Conservation (phyloP, 1,140 invertebrate species). For the Choristoneura fumiferana region DNA sequence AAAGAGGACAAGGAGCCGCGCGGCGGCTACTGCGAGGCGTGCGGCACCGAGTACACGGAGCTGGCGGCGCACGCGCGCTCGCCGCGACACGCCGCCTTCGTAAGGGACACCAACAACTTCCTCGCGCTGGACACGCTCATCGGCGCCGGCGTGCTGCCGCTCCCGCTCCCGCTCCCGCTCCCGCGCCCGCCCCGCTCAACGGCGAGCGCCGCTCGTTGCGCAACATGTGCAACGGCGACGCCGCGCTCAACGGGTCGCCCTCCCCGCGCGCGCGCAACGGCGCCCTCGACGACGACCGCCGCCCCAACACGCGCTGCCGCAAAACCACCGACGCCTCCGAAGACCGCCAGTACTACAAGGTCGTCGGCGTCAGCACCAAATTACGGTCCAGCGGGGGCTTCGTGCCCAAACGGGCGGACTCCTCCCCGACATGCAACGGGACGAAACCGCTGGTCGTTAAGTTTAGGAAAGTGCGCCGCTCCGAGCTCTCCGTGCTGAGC, state of each 20-base stretch:
- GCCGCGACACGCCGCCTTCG: constrained; percentile 85
- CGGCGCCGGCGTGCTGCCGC: constrained; percentile 73
- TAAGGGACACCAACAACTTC: constrained; percentile 85
- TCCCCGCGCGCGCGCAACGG: constrained; percentile 52
- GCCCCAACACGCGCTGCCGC: constrained; percentile 62
- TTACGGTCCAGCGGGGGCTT: constrained; percentile 81
- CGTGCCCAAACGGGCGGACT: constrained; percentile 50
- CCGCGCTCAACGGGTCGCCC: constrained; percentile 49
- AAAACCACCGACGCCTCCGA: constrained; percentile 78
- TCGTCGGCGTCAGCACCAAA: constrained; percentile 85
- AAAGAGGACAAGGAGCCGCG: constrained; percentile 79
- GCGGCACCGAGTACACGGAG: constrained; percentile 84
- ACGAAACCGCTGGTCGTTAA: constrained; percentile 83
- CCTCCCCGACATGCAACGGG: constrained; percentile 56
- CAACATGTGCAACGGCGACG: constrained; percentile 58
- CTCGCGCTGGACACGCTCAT: constrained; percentile 84
- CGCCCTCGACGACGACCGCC: constrained; percentile 49
- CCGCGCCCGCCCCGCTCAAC: constrained; percentile 45
- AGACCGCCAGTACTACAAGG: constrained; percentile 85
- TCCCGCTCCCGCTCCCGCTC: too few species aligned
- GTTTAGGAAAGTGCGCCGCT: constrained; percentile 83
- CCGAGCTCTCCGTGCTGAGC: constrained; percentile 86
- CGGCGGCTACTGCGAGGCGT: constrained; percentile 87
- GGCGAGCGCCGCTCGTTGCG: constrained; percentile 65
- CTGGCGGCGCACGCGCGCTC: constrained; percentile 83